These are phyloP conservation scores for Alectura lathami DNA, from an alignment of 2,113 vertebrate genomes.

Conservation along the genomic window DNA sequence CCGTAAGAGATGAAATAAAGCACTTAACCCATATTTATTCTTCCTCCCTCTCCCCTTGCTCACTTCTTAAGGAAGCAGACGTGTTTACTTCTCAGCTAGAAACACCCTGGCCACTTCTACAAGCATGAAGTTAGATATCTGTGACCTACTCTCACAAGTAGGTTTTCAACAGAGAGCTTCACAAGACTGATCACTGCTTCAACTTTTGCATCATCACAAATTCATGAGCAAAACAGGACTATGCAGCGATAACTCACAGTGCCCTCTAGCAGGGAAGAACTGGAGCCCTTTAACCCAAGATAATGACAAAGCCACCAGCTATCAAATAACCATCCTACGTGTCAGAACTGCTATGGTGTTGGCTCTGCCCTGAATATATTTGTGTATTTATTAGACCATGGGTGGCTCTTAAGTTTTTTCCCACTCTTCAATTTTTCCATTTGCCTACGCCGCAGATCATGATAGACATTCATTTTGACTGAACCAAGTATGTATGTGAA, in stretches of 20 bases:
- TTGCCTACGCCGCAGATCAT: neutral
- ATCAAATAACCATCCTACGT: neutral
- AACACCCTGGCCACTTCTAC: neutral
- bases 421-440: neutral
- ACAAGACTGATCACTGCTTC: neutral
- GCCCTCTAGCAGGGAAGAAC: neutral
- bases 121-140: neutral
- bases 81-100: neutral
- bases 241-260: neutral
- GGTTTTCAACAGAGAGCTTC: neutral
- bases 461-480: neutral
- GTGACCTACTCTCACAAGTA: neutral
- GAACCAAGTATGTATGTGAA: neutral
- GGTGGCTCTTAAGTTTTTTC: neutral
- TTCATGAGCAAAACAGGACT: neutral
- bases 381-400: fast-evolving
- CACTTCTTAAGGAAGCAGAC: neutral
- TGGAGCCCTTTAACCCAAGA: neutral
- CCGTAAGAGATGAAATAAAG: neutral
- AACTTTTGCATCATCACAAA: neutral
- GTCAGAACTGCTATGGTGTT: neutral
- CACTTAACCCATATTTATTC: neutral
- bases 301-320: neutral
- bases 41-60: neutral
- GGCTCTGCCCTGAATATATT: neutral